Percentiles rank a stretch among this genome's conserved stretches.
phyloP scores from a whole-genome alignment of 1,140 invertebrate genomes.

The Drosophila varians region DNA sequence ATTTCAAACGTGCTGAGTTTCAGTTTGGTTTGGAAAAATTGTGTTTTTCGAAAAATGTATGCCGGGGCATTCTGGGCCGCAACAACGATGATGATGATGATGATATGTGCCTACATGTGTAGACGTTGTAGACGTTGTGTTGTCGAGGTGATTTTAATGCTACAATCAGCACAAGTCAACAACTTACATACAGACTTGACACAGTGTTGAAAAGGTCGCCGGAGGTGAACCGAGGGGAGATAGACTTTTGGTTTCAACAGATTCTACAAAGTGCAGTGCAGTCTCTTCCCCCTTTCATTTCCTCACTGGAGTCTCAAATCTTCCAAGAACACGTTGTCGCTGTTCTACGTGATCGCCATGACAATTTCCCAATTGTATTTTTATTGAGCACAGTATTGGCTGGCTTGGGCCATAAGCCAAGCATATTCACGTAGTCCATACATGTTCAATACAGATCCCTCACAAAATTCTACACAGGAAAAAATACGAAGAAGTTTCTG shows the following conservation, averaged over 20 bases:
- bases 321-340: slow-evolving; percentile 51
- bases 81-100: slow-evolving; percentile 24
- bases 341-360: slow-evolving; percentile 66
- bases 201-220: slow-evolving; percentile 66
- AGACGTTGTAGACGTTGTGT: slow-evolving; percentile 77
- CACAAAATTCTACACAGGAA: not conserved
- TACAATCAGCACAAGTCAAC: slow-evolving; percentile 80
- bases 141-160: slow-evolving; percentile 62
- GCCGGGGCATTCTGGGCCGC: slow-evolving; percentile 22
- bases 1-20: slow-evolving; percentile 66
- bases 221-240: slow-evolving; percentile 31
- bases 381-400: slow-evolving; percentile 75
- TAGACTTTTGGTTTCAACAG: slow-evolving; percentile 3
- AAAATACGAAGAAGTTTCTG: not conserved
- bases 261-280: not conserved
- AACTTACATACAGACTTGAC: slow-evolving; percentile 1
- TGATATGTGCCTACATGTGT: slow-evolving; percentile 76
- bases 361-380: slow-evolving; percentile 72
- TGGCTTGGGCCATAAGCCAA: slow-evolving; percentile 48
- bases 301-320: slow-evolving; percentile 15
- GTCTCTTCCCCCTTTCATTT: not conserved
- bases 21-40: slow-evolving; percentile 11
- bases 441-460: slow-evolving; percentile 66
- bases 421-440: slow-evolving; percentile 20
- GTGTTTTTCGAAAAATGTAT: not conserved